A percentile compares a stretch with the other conserved stretches of the same genome.
Conservation (phyloP, 2,113 vertebrate genomes). For the Cervus canadensis region DNA sequence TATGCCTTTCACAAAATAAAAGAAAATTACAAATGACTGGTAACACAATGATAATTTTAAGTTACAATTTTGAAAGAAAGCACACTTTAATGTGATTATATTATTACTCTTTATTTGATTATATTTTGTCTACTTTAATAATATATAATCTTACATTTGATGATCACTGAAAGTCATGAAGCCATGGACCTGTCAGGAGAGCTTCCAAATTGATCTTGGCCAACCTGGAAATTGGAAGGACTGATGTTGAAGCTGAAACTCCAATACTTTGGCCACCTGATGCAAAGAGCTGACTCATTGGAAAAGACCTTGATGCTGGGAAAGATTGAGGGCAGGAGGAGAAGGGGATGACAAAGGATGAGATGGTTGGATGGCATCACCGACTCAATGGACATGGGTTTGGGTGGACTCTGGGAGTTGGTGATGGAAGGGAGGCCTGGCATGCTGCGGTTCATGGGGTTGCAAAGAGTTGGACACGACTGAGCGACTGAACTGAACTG, state of each 20-base stretch:
- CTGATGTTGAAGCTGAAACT: background rate
- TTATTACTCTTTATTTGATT: background rate
- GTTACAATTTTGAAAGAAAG: background rate
- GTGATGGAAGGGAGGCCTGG: background rate
- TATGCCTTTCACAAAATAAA: background rate
- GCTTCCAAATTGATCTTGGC: background rate
- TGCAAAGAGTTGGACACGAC: rapidly evolving
- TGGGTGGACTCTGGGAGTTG: background rate
- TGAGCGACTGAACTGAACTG: background rate
- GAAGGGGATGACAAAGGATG: background rate
- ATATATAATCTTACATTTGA: background rate
- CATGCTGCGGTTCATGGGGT: background rate
- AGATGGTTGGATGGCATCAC: background rate
- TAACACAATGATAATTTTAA: background rate
- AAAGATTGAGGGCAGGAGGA: background rate
- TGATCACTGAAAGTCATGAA: background rate
- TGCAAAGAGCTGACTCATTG: background rate
- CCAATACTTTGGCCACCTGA: background rate
- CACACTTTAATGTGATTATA: background rate
- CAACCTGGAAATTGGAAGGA: background rate
- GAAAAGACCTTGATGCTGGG: background rate
- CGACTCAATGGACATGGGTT: background rate
- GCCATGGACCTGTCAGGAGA: background rate
- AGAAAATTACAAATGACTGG: background rate
- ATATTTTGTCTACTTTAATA: background rate